Evolutionary conservation across 2,797 vertebrate genomes (phyloP), one percentile per base, ranked within the genome.

Genomic region (Emydoidea blandingii): DNA sequence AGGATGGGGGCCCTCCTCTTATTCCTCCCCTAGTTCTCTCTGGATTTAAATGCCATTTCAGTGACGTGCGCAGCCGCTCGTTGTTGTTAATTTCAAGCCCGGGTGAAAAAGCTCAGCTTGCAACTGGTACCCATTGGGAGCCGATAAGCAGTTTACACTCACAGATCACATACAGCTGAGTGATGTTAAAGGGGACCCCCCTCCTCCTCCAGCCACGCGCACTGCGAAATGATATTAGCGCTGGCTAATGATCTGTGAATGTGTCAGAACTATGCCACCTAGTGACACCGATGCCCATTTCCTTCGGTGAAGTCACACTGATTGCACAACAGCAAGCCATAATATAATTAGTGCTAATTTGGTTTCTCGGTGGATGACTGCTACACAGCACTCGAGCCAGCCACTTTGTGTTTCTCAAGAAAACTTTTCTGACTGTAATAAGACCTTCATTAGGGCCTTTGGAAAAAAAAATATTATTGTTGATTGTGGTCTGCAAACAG

Each of bases 261-360:
- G 97, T 98, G 98, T 98, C 98, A 98, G 97, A 98, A 98, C 97
- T 98, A 98, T 98, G 98, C 98, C 98, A 98, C 98, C 98, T 98
- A 98, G 98, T 98, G 98, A 98, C 98, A 97, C 12, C 44, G 87
- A 96, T 80, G 96, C 95, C 97, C 96, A 62, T 88, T 94, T 98
- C 98, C 96, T 96, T 95, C 86, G 95, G 89, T 97, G 98, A 96
- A 98, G 97, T 96, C 97, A 96, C 97, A 96, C 95, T 97, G 97
- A 90, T 97, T 94, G 90, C 97, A 89, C 98, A 97, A 90, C 98
- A 98, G 98, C 98, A 92, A 98, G 98, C 93, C 53, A 79, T 87
- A 96, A 80, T 93, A 96, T 98, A 98, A 98, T 98, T 98, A 98
- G 95, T 76, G 86, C 93, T 98, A 98, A 98, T 98, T 98, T 98